Conservation (phyloP, 2,113 vertebrate genomes). For the Antigone vipio region DNA sequence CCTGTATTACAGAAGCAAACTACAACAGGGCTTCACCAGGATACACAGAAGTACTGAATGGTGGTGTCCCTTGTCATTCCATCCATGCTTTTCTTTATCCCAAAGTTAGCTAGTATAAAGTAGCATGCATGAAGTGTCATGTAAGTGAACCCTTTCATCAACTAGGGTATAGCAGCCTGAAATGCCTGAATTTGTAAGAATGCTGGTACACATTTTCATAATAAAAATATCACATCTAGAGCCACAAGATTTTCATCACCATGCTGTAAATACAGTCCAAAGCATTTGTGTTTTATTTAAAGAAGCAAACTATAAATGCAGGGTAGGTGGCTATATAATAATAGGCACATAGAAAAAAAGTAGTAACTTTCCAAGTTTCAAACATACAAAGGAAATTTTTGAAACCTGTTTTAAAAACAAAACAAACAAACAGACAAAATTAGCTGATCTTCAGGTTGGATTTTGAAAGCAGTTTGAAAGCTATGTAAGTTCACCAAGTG, state of each 20-base stretch:
- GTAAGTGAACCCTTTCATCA: neutral
- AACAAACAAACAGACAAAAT: neutral
- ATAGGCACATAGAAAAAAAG: neutral
- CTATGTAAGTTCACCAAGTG: neutral
- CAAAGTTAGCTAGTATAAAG: neutral
- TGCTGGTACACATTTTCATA: neutral
- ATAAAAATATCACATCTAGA: neutral
- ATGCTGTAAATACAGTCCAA: neutral
- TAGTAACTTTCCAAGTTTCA: neutral
- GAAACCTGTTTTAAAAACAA: neutral
- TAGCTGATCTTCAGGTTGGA: neutral
- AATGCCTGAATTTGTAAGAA: neutral
- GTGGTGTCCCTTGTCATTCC: neutral
- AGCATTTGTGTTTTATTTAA: constrained; percentile 16
- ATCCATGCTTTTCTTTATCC: neutral
- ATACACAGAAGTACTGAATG: neutral
- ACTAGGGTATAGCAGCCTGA: neutral
- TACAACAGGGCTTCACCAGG: neutral
- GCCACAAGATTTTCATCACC: neutral
- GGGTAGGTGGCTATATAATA: neutral
- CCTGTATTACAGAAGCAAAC: neutral
- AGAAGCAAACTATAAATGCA: neutral
- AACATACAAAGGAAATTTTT: neutral
- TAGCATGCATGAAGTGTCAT: neutral
- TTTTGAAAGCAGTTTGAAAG: constrained; percentile 18